phyloP scores from a whole-genome alignment of 2,888 invertebrate genomes.

The Tipula vernalis region DNA sequence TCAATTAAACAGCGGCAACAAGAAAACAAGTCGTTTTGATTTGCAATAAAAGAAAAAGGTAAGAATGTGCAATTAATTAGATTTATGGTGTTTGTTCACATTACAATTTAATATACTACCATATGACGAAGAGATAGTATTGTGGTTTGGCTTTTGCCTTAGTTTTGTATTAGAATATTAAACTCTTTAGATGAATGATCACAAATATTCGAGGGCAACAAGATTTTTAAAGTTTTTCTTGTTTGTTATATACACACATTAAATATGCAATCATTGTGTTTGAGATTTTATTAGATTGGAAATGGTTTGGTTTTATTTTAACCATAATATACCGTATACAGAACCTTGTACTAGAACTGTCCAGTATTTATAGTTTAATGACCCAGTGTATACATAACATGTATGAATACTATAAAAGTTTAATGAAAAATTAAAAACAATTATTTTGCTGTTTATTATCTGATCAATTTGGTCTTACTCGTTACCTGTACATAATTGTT shows the following conservation, averaged over 20 bases:
- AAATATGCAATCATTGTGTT: not conserved
- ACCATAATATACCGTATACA: not conserved
- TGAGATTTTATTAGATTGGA: not conserved
- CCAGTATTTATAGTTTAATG: not conserved
- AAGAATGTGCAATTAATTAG: not conserved
- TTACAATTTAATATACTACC: not conserved
- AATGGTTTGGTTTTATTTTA: not conserved
- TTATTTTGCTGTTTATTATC: not conserved
- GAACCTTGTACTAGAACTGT: not conserved
- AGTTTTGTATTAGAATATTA: not conserved
- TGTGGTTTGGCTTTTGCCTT: not conserved
- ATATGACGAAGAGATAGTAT: not conserved
- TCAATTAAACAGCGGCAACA: not conserved
- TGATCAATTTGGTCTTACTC: not conserved
- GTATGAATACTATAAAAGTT: not conserved
- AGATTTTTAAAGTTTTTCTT: not conserved
- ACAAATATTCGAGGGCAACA: not conserved
- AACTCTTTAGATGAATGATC: not conserved
- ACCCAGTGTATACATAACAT: not conserved
- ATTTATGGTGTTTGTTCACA: not conserved
- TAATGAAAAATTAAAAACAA: not conserved
- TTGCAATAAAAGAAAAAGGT: not conserved
- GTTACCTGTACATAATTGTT: not conserved
- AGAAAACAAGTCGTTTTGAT: not conserved
- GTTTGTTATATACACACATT: not conserved